These are phyloP conservation scores for Abrostola tripartita DNA, from an alignment of 2,888 invertebrate species.

Conservation along the genomic window DNA sequence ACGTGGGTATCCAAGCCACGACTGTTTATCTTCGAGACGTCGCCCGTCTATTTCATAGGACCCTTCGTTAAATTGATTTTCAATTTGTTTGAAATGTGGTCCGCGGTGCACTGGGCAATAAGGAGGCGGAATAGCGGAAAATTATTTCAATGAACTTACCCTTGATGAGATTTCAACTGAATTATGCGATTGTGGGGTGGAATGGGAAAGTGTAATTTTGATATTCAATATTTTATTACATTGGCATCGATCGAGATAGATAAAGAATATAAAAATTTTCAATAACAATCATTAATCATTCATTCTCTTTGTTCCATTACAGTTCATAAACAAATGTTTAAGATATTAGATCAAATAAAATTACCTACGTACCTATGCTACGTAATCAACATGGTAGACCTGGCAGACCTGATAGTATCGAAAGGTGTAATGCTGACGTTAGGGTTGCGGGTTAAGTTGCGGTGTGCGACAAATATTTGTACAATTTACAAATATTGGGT, in stretches of 20 bases:
- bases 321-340: no score
- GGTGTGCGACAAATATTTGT: no score
- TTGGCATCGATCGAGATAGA: slow-evolving; percentile 13
- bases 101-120: slow-evolving; percentile 81
- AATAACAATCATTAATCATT: no score
- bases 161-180: slow-evolving; percentile 78
- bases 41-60: slow-evolving; percentile 72
- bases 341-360: no score
- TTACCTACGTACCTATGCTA: no score
- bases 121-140: slow-evolving; percentile 83
- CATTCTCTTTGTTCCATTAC: no score
- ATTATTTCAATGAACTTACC: slow-evolving; percentile 79
- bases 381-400: no score
- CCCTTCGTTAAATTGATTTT: slow-evolving; percentile 86
- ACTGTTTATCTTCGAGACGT: slow-evolving; percentile 59
- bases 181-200: slow-evolving; percentile 62
- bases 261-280: background rate
- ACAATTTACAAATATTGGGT: no score
- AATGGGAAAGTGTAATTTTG: slow-evolving; percentile 47
- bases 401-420: no score
- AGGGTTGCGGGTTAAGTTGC: no score
- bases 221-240: slow-evolving; percentile 50
- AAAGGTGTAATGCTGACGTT: no score
- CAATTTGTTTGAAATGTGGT: slow-evolving; percentile 87
- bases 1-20: slow-evolving; percentile 26